phyloP scores from a whole-genome alignment of 2,888 invertebrate genomes.

The Agrilus cyanescens region DNA sequence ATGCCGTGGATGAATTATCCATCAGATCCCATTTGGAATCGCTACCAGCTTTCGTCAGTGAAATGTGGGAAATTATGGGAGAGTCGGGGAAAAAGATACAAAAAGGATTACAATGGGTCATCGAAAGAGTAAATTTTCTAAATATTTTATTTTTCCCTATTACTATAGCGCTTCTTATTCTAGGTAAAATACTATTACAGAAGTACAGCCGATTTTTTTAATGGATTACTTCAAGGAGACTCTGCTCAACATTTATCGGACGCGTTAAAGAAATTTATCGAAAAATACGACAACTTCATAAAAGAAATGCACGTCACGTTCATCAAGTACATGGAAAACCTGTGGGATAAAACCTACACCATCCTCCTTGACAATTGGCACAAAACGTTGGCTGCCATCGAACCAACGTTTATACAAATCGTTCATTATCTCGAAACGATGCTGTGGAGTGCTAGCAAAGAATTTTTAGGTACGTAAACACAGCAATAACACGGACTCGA shows the following conservation, averaged over 20 bases:
- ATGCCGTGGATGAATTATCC: conserved; percentile 66
- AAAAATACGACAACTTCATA: conserved; percentile 68
- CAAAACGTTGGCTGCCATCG: conserved; percentile 56
- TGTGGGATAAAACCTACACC: conserved; percentile 58
- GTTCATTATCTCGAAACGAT: conserved; percentile 65
- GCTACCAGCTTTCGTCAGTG: conserved; percentile 66
- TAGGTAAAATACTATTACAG: conserved; percentile 57
- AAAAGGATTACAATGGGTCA: conserved; percentile 61
- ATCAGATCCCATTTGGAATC: conserved; percentile 66
- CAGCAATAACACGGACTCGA: too few relatives aligned
- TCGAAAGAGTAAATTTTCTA: conserved; percentile 43
- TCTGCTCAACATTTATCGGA: conserved; percentile 59
- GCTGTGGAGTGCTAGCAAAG: conserved; percentile 60
- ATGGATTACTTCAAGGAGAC: conserved; percentile 61
- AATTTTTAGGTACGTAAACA: conserved; percentile 46
- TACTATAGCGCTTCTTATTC: conserved; percentile 15
- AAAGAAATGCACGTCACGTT: conserved; percentile 62
- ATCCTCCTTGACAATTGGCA: conserved; percentile 61
- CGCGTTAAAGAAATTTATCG: conserved; percentile 54
- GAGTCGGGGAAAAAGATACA: conserved; percentile 70
- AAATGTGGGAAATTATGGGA: conserved; percentile 78
- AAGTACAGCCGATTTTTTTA: conserved; percentile 55
- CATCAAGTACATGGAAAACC: conserved; percentile 58
- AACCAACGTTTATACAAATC: conserved; percentile 66
- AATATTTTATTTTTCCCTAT: neutral